These are phyloP conservation scores for Cryptocephalus moraei DNA, from an alignment of 2,888 invertebrate genomes.

Conservation along the genomic window DNA sequence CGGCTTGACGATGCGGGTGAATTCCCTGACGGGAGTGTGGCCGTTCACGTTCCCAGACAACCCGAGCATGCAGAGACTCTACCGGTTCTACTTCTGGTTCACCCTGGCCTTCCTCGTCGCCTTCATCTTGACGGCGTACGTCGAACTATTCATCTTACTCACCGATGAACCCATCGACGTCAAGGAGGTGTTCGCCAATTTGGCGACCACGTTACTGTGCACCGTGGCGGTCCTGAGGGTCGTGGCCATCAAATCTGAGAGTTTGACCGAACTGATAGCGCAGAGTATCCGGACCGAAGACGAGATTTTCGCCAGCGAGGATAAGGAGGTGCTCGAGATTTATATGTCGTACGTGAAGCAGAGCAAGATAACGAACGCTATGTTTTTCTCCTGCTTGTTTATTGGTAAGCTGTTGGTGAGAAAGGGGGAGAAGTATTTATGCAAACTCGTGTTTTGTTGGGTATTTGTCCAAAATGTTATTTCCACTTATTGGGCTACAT, in stretches of 20 bases:
- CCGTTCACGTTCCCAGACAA: conserved; percentile 10
- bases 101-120: conserved; percentile 1
- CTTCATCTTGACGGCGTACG: conserved; percentile 7
- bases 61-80: neutral
- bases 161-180: conserved; percentile 3
- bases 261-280: conserved; percentile 10
- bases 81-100: too few species aligned
- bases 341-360: conserved; percentile 10
- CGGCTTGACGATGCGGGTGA: conserved; percentile 10
- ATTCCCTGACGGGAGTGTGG: conserved; percentile 10
- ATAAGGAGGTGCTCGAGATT: conserved; percentile 10
- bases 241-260: conserved; percentile 9
- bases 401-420: conserved; percentile 9
- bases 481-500: too few species aligned
- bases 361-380: conserved; percentile 8
- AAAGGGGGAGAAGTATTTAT: too few species aligned
- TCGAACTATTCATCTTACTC: conserved; percentile 7
- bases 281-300: conserved; percentile 16
- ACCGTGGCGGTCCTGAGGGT: conserved; percentile 14
- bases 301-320: conserved; percentile 6
- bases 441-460: too few species aligned
- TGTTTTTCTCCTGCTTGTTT: conserved; percentile 11
- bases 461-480: too few species aligned
- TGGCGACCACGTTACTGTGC: conserved; percentile 16
- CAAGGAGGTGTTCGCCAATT: conserved; percentile 13